These are phyloP conservation scores for Drosophila busckii DNA, from an alignment of 1,140 invertebrate species.

Conservation along the genomic window DNA sequence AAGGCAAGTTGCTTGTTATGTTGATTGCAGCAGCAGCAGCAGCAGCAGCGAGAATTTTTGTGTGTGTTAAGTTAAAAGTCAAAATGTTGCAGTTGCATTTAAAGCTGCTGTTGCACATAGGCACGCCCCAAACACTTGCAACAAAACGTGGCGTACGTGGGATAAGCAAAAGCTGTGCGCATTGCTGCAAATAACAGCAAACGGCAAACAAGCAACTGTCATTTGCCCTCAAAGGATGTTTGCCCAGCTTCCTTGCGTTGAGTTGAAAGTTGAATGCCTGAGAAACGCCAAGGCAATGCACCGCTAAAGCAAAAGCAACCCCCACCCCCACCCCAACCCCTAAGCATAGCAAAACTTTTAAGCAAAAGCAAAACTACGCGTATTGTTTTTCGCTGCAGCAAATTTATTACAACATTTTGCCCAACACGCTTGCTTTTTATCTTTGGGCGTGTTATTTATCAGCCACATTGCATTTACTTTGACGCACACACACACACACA, in stretches of 20 bases:
- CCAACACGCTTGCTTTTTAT: constrained; percentile 42
- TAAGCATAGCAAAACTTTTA: too few species aligned
- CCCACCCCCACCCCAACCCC: neutral
- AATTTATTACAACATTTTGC: constrained; percentile 70
- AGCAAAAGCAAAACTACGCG: too few species aligned
- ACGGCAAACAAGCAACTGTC: constrained; percentile 19
- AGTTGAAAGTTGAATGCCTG: constrained; percentile 74
- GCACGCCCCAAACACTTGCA: too few species aligned
- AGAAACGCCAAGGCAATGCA: constrained; percentile 67
- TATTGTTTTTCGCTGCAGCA: constrained; percentile 68
- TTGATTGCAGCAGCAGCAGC: constrained; percentile 58
- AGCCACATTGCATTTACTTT: constrained; percentile 71
- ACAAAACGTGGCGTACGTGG: constrained; percentile 33
- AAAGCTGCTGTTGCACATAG: constrained; percentile 7
- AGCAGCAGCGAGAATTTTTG: constrained; percentile 22
- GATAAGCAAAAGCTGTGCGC: constrained; percentile 20
- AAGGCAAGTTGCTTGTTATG: constrained; percentile 75
- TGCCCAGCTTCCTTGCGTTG: constrained; percentile 17
- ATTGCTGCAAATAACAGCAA: constrained; percentile 29
- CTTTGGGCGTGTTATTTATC: constrained; percentile 69
- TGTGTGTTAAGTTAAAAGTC: constrained; percentile 43
- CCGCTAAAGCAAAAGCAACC: constrained; percentile 27
- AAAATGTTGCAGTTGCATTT: constrained; percentile 38
- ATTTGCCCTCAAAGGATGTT: constrained; percentile 6
- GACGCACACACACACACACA: constrained; percentile 14